Conservation (phyloP, 1,140 invertebrate species). For the Campoletis sonorensis region DNA sequence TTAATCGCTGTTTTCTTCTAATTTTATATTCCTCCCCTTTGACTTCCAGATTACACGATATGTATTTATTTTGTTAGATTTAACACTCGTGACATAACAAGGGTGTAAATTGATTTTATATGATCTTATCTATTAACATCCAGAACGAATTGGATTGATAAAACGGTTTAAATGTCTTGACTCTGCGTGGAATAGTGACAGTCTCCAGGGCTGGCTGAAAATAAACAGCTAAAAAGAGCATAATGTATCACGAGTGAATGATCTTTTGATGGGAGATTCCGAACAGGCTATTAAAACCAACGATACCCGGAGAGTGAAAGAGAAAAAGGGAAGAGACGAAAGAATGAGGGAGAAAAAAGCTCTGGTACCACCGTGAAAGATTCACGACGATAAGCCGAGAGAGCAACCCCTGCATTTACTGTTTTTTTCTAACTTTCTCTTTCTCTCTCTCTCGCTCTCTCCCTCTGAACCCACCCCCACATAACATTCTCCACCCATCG, state of each 20-base stretch:
- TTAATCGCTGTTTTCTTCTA: no score
- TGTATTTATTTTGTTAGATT: no score
- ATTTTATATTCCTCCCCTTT: no score
- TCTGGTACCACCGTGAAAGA: conserved; percentile 59
- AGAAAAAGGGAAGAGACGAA: background rate
- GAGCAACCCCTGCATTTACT: conserved; percentile 52
- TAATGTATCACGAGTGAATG: conserved; percentile 37
- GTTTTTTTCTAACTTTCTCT: conserved; percentile 17
- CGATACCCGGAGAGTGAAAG: conserved; percentile 17
- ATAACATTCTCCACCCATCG: conserved; percentile 14
- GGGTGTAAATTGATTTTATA: conserved; percentile 28
- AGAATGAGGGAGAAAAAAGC: conserved; percentile 19
- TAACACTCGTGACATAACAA: background rate
- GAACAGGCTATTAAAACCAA: conserved; percentile 27
- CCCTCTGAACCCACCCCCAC: conserved; percentile 6
- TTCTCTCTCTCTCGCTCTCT: conserved; percentile 17
- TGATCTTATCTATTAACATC: background rate
- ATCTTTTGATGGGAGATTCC: conserved; percentile 35
- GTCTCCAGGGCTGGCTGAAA: background rate
- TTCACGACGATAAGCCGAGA: conserved; percentile 58
- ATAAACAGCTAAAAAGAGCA: conserved; percentile 37
- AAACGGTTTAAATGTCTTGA: conserved; percentile 18
- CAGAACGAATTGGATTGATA: conserved; percentile 4
- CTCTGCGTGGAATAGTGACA: background rate
- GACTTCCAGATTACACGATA: no score